Conservation (phyloP, 2,888 invertebrate genomes). For the Tethea ocularis region DNA sequence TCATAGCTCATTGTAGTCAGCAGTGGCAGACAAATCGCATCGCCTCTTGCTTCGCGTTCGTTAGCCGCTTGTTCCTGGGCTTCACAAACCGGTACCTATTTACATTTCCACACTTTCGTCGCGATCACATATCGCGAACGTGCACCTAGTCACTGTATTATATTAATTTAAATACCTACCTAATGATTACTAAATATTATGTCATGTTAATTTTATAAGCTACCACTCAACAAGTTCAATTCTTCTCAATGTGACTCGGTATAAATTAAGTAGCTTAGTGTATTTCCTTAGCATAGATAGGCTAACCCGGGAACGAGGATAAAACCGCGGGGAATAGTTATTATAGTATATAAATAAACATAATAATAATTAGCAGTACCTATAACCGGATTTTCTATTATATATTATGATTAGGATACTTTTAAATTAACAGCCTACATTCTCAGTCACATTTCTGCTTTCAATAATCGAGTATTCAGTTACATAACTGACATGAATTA, state of each 20-base stretch:
- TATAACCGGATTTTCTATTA: no score
- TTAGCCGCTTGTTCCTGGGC: conserved; percentile 72
- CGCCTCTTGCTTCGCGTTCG: conserved; percentile 64
- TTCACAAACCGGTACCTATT: conserved; percentile 56
- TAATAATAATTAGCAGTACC: no score
- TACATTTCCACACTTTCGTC: conserved; percentile 61
- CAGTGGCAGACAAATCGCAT: conserved; percentile 60
- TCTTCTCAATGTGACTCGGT: no score
- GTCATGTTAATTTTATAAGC: no score
- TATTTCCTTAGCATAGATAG: no score
- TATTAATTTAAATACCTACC: neutral
- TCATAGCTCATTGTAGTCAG: conserved; percentile 29
- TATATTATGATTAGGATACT: neutral
- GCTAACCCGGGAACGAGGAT: no score
- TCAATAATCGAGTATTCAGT: neutral
- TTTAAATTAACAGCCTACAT: neutral
- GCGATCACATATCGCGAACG: conserved; percentile 30
- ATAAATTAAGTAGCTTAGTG: no score
- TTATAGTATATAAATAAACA: no score
- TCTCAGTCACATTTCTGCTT: neutral
- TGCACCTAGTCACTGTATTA: neutral
- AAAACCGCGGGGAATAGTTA: no score
- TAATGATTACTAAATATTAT: no score
- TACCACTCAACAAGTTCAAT: no score
- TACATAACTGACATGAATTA: neutral